phyloP scores from a whole-genome alignment of 2,888 invertebrate species.

The Andrena bicolor region DNA sequence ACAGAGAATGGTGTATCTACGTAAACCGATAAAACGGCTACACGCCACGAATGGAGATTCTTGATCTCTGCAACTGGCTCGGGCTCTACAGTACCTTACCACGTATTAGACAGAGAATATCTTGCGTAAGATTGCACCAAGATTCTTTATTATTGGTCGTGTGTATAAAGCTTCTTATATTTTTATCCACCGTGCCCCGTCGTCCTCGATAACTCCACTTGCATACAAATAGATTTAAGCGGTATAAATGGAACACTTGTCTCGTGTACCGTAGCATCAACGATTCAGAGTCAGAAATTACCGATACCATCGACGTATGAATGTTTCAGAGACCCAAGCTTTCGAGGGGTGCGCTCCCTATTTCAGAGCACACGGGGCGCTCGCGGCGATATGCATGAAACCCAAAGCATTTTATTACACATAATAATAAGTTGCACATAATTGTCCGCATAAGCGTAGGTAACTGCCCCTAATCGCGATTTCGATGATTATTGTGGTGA shows the following conservation, averaged over 20 bases:
- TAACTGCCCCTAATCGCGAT: conserved; percentile 58
- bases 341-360: background rate
- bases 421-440: conserved; percentile 38
- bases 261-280: background rate
- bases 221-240: too few relatives aligned
- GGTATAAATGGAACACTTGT: too few relatives aligned
- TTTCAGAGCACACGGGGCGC: background rate
- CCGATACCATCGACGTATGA: background rate
- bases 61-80: conserved; percentile 43
- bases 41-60: conserved; percentile 36
- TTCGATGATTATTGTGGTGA: conserved; percentile 57
- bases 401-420: conserved; percentile 23
- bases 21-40: conserved; percentile 48
- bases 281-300: too few relatives aligned
- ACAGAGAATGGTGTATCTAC: conserved; percentile 6
- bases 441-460: conserved; percentile 36
- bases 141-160: too few relatives aligned
- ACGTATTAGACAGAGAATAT: too few relatives aligned
- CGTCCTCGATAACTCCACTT: too few relatives aligned
- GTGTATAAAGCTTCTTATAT: too few relatives aligned
- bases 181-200: too few relatives aligned
- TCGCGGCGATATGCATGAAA: background rate
- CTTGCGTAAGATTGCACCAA: too few relatives aligned
- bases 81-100: background rate
- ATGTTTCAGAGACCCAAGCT: background rate